A percentile compares a stretch with the other conserved stretches of the same genome.
These are phyloP conservation scores for Goniozus legneri DNA, from an alignment of 1,140 invertebrate species.

Conservation along the genomic window DNA sequence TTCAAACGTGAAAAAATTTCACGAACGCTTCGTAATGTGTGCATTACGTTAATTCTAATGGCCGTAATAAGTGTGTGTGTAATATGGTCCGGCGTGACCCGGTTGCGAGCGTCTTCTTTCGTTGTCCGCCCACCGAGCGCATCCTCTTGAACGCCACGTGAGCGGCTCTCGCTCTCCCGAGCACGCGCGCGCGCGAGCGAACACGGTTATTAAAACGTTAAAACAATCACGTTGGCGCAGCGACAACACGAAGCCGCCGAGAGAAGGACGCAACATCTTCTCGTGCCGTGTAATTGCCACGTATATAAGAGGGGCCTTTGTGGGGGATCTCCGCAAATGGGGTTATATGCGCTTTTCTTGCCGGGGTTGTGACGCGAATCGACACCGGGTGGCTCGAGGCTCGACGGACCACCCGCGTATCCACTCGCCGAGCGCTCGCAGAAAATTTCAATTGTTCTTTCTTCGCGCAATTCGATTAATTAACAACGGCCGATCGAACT, in stretches of 20 bases:
- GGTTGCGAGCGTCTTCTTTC: neutral
- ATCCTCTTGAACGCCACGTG: too few species aligned
- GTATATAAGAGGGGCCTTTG: neutral
- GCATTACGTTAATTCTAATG: neutral
- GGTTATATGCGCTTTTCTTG: too few species aligned
- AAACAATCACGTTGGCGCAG: constrained; percentile 30
- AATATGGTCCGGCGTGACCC: neutral
- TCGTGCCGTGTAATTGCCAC: constrained; percentile 12
- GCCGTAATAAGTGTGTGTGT: neutral
- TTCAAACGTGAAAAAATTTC: neutral
- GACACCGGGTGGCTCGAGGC: neutral
- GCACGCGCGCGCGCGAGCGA: constrained; percentile 22
- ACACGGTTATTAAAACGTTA: constrained; percentile 41
- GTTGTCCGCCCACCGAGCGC: too few species aligned
- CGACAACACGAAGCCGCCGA: neutral
- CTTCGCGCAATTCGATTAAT: too few species aligned
- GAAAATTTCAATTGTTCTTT: too few species aligned
- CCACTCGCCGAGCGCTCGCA: too few species aligned
- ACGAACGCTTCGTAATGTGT: neutral
- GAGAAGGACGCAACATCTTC: constrained; percentile 17
- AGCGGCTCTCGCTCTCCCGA: neutral
- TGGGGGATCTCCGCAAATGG: too few species aligned
- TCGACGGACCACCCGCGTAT: constrained; percentile 17
- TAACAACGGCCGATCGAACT: too few species aligned
- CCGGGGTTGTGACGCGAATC: too few species aligned